These are phyloP conservation scores for Diaphora mendica DNA, from an alignment of 2,888 invertebrate genomes.

Conservation along the genomic window DNA sequence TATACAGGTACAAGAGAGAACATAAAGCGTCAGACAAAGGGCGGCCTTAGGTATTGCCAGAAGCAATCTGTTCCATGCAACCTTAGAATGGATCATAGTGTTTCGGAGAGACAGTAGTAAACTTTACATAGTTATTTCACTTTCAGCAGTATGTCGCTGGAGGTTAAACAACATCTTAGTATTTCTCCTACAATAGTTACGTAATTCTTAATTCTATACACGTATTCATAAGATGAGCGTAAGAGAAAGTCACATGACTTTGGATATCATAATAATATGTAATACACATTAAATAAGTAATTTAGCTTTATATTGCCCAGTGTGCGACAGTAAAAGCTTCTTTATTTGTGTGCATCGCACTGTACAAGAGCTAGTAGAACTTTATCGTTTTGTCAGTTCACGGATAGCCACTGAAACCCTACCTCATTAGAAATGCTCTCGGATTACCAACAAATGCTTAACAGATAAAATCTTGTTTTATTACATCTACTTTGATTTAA, in stretches of 20 bases:
- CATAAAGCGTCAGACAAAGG: no score
- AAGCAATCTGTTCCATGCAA: no score
- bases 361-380: conserved; percentile 47
- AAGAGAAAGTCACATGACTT: conserved; percentile 1
- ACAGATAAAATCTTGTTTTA: conserved; percentile 21
- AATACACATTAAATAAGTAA: not conserved
- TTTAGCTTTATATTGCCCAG: not conserved
- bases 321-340: not conserved
- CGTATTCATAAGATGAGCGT: conserved; percentile 2
- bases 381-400: conserved; percentile 49
- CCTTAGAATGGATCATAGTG: no score
- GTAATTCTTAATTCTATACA: not conserved
- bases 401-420: conserved; percentile 48
- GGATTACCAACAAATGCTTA: conserved; percentile 34
- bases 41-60: no score
- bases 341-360: conserved; percentile 29
- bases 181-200: not conserved
- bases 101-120: not conserved
- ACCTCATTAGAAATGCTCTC: conserved; percentile 39
- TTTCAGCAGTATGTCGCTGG: not conserved
- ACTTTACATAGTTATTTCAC: not conserved
- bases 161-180: not conserved
- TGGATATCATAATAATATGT: not conserved
- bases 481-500: not conserved
- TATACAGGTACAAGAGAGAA: no score